Percentiles rank a stretch among this genome's conserved stretches.
These are phyloP conservation scores for Margarornis squamiger DNA, from an alignment of 2,797 vertebrate genomes.

Conservation along the genomic window DNA sequence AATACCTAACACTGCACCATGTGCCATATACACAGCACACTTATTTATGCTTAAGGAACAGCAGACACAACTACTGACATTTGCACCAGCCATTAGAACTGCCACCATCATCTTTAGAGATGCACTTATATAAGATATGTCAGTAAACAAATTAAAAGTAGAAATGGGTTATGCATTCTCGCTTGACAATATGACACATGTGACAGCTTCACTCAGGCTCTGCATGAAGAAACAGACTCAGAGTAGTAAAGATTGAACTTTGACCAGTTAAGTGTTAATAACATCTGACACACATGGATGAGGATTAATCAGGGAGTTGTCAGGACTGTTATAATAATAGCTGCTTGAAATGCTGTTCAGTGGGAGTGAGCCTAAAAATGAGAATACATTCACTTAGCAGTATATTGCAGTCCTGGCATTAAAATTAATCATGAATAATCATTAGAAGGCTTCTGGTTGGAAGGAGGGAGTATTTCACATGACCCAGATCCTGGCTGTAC, in stretches of 20 bases:
- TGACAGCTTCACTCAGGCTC: background rate
- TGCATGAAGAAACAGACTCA: background rate
- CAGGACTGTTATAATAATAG: background rate
- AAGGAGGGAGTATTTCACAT: background rate
- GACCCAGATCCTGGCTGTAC: slow-evolving; percentile 16
- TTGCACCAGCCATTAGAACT: background rate
- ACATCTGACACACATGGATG: background rate
- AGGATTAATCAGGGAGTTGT: slow-evolving; percentile 13
- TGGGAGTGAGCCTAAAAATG: background rate
- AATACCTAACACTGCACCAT: background rate
- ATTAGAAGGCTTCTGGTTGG: background rate
- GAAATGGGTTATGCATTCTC: background rate
- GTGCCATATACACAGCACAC: background rate
- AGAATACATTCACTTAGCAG: background rate
- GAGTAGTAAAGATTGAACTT: background rate
- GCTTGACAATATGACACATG: background rate
- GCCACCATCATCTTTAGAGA: background rate
- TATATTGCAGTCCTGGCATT: background rate
- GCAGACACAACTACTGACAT: background rate
- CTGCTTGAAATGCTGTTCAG: slow-evolving; percentile 9
- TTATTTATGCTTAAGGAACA: background rate
- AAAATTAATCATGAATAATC: slow-evolving; percentile 41
- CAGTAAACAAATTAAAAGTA: background rate
- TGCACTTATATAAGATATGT: background rate
- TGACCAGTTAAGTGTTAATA: slow-evolving; percentile 3